A percentile compares a stretch with the other conserved stretches of the same genome.
Conservation (phyloP, 2,888 invertebrate genomes). For the Catonia carolina region DNA sequence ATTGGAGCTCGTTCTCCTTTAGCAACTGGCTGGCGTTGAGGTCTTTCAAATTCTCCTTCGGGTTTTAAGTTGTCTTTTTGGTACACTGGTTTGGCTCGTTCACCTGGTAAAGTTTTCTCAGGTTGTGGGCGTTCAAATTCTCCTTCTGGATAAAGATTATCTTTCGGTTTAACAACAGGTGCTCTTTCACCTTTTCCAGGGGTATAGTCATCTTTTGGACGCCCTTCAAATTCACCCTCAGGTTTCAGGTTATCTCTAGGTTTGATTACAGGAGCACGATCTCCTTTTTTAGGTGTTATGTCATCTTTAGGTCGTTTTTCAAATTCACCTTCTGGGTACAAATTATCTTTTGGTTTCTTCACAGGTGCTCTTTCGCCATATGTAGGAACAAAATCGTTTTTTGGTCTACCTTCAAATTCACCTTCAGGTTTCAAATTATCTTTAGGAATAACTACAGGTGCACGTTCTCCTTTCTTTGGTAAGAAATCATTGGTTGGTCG, state of each 20-base stretch:
- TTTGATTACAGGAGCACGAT: constrained; percentile 41
- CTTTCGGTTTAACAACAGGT: constrained; percentile 45
- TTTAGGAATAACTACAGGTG: constrained; percentile 40
- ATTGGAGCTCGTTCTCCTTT: constrained; percentile 51
- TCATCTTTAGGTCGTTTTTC: constrained; percentile 41
- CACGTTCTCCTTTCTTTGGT: constrained; percentile 44
- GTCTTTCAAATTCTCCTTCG: constrained; percentile 46
- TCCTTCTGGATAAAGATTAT: constrained; percentile 47
- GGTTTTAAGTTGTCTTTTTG: constrained; percentile 47
- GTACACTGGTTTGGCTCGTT: constrained; percentile 47
- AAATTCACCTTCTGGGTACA: constrained; percentile 43
- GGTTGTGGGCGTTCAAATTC: constrained; percentile 41
- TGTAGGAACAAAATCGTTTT: constrained; percentile 44
- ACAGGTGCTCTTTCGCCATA: constrained; percentile 38
- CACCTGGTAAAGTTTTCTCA: constrained; percentile 48
- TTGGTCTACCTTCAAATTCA: constrained; percentile 39
- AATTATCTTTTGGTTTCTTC: constrained; percentile 39
- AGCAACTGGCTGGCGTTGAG: constrained; percentile 43
- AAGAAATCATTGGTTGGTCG: constrained; percentile 43
- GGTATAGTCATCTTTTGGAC: constrained; percentile 40
- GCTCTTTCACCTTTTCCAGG: constrained; percentile 32
- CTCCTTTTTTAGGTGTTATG: constrained; percentile 41
- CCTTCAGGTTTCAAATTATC: constrained; percentile 47
- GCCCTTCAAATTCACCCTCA: constrained; percentile 39
- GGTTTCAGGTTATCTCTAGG: constrained; percentile 38